Evolutionary conservation across 2,888 invertebrate genomes (phyloP).

Genomic region (Drosophila ustulata): DNA sequence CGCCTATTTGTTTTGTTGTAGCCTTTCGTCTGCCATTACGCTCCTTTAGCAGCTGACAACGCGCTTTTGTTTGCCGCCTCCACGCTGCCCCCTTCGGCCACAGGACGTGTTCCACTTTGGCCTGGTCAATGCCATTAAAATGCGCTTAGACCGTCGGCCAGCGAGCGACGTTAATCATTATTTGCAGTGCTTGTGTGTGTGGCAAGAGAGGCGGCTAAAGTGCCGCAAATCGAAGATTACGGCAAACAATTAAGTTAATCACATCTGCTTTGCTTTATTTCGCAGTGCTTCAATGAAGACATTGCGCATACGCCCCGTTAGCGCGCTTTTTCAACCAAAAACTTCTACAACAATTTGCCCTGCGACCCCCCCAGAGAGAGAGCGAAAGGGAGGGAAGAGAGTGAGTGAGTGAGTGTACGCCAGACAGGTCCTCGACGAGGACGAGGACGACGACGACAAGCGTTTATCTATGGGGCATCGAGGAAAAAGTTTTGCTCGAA

Average conservation of each 20-base stretch:
- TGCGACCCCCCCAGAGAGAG: not conserved
- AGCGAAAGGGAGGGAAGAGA: not conserved
- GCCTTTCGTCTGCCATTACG: constrained; percentile 33
- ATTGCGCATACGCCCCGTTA: constrained; percentile 64
- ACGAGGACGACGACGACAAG: constrained; percentile 61
- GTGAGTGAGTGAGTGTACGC: constrained; percentile 1
- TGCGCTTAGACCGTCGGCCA: constrained; percentile 66
- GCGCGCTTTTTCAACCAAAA: constrained; percentile 33
- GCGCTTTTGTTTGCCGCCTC: constrained; percentile 61
- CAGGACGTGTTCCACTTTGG: too few relatives aligned
- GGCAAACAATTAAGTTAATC: constrained; percentile 77
- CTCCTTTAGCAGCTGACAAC: constrained; percentile 59
- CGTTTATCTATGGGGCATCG: constrained; percentile 69
- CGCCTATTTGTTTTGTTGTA: constrained; percentile 11
- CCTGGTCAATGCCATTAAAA: constrained; percentile 66
- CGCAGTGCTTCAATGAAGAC: constrained; percentile 54
- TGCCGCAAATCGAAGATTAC: constrained; percentile 75
- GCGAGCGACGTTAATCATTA: constrained; percentile 73
- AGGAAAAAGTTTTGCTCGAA: constrained; percentile 55
- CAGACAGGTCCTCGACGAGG: constrained; percentile 23
- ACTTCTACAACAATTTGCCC: constrained; percentile 55
- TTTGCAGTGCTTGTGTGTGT: constrained; percentile 47
- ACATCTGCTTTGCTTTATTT: constrained; percentile 64
- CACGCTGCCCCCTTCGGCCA: not conserved
- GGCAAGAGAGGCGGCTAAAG: constrained; percentile 13